Evolutionary conservation across 2,888 invertebrate genomes (phyloP), one percentile per base, ranked within the genome.

Genomic region (Rhogogaster chlorosoma): DNA sequence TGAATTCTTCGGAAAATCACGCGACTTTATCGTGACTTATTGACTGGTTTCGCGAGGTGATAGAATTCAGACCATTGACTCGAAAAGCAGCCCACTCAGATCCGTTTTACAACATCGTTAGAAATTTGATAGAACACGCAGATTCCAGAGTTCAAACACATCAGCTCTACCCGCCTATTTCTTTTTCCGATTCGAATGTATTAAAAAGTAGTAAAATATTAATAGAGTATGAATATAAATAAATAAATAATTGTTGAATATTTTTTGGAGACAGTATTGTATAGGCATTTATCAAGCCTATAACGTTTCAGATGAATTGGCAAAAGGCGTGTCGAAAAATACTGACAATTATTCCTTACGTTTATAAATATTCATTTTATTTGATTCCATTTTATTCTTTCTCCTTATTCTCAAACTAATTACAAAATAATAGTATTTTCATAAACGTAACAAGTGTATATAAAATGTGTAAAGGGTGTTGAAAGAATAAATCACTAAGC

Each of bases 131-230:
- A 18, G 86, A 86, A 84, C 64, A 70, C 10, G 12, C 12, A 26
- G 85, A 78, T 38, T 82, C 71, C 7, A 15, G 42, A 42, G 85
- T 89, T 38, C 87, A 89, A 71, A 92, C 92, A 4, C 91, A n/a
- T n/a, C n/a, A 89, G 71, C 87, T 91, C 70, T 93, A 93, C 86
- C 86, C 89, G 0, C 87, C 90, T n/a, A 67, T 83, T 67, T 49
- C 45, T 49, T 18, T 32, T 15, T 45, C 45, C n/a, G 15, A 45
- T 45, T 45, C 45, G 45, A 45, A 45, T 45, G 45, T 57, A 22
- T 22, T n/a, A 22, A n/a, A 2, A 57, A 4, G 22, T 57, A 57
- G 9, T 67, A 15, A 67, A 18, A 67, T 12, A 32, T 67, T 32
- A 18, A 67, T 1, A 32, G 32, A 1, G n/a, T n/a, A 57, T 29